Evolutionary conservation across 2,113 vertebrate genomes (phyloP).

Genomic region (Neolamprologus kungweensis): DNA sequence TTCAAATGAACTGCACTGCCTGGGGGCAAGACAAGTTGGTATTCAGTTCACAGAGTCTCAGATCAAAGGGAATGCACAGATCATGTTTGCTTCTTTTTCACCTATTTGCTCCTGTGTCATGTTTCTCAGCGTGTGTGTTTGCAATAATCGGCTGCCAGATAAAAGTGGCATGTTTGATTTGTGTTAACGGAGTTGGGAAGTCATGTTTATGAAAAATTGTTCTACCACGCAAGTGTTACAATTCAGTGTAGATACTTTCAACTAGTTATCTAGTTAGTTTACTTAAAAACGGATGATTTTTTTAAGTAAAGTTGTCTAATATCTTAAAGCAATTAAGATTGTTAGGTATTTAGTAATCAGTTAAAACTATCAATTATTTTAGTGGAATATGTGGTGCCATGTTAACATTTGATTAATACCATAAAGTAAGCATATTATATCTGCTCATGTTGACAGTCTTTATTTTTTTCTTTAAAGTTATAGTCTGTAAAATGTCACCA

Average conservation of each 20-base stretch:
- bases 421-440: neutral
- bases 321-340: neutral
- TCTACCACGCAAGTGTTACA: neutral
- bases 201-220: neutral
- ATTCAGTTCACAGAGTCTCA: neutral
- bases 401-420: neutral
- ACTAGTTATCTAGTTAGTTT: neutral
- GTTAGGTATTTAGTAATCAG: neutral
- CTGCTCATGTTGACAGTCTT: neutral
- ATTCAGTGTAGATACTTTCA: neutral
- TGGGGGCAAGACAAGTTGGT: neutral
- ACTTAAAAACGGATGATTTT: fast-evolving
- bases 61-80: neutral
- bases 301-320: neutral
- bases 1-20: neutral
- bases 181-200: neutral
- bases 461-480: neutral
- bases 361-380: neutral
- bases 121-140: neutral
- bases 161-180: neutral
- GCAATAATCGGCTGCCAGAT: neutral
- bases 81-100: neutral
- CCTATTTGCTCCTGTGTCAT: neutral
- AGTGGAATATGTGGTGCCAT: neutral
- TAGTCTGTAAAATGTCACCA: neutral